Base-by-base conservation (phyloP, 1,140 invertebrate genomes). In the Hylaeus anthracinus region DNA sequence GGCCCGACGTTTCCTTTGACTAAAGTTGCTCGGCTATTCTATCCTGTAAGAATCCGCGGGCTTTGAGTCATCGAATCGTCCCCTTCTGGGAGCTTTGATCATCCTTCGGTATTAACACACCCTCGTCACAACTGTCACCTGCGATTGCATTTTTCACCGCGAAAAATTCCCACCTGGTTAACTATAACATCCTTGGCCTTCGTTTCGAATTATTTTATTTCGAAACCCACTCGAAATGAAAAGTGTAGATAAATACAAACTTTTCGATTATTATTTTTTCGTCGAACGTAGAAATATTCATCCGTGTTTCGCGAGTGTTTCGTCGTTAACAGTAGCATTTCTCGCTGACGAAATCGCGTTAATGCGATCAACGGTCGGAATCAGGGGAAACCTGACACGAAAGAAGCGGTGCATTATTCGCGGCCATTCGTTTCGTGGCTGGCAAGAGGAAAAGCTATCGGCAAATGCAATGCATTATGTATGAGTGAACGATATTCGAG, bases 381-480 rank as follows among this genome's bases (percentile, higher is more conserved):
- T 3, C 3, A n/a, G 43, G 70, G 61, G 14, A 26, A 15, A 26
- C 51, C 10, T 53, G 72, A 37, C 45, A 1, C 14, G 14, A 41
- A 63, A 39, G 71, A 56, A 73, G 63, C n/a, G 43, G 72, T 58
- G 39, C 56, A 81, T 87, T 87, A 88, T 85, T 85, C 85, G 55
- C 15, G 60, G 51, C 72, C 72, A 81, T 83, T 79, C 72, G 58
- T 84, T 84, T 61, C 76, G 10, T 69, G 9, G 26, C 5, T 37
- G 64, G 12, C 9, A 53, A 60, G 61, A 65, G 73, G 53, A 77
- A 79, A 81, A 85, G 72, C 84, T 83, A 90, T 90, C 82, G 77
- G 82, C 70, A 89, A 91, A 90, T 91, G 89, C 71, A 74, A 90
- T 91, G 88, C 84, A 91, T 91, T 86, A 91, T 91, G 86, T 79